Conservation (phyloP, 1,140 invertebrate genomes). For the Nasonia longicornis region DNA sequence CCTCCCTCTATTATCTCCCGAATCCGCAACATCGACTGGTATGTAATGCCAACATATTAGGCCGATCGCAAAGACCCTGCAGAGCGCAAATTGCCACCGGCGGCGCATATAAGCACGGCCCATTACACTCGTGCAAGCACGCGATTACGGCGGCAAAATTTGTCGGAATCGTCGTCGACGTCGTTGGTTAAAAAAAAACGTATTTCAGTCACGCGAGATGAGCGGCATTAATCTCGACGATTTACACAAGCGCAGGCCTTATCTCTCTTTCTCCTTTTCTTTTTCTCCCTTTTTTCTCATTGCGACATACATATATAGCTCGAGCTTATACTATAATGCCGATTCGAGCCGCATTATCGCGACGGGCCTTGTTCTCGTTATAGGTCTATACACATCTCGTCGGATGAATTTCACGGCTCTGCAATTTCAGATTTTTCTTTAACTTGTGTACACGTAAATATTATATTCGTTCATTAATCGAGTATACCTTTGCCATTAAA, state of each 20-base stretch:
- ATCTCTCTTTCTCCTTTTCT: background rate
- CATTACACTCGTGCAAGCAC: slow-evolving; percentile 16
- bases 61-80: background rate
- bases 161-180: slow-evolving; percentile 7
- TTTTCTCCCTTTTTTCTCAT: slow-evolving; percentile 6
- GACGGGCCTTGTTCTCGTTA: background rate
- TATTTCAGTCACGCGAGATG: slow-evolving; percentile 37
- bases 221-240: slow-evolving; percentile 16
- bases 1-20: background rate
- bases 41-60: slow-evolving; percentile 24
- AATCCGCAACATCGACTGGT: background rate
- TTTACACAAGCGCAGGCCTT: background rate
- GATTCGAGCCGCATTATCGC: background rate
- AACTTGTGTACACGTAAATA: background rate
- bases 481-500: no score
- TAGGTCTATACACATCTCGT: background rate
- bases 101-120: background rate
- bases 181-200: slow-evolving; percentile 26
- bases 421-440: background rate
- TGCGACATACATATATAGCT: background rate
- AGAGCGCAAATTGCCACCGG: background rate
- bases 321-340: background rate
- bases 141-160: slow-evolving; percentile 32
- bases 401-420: background rate
- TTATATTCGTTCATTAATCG: no score